Evolutionary conservation across 2,888 invertebrate species (phyloP).

Genomic region (Rhabditophanes sp.): DNA sequence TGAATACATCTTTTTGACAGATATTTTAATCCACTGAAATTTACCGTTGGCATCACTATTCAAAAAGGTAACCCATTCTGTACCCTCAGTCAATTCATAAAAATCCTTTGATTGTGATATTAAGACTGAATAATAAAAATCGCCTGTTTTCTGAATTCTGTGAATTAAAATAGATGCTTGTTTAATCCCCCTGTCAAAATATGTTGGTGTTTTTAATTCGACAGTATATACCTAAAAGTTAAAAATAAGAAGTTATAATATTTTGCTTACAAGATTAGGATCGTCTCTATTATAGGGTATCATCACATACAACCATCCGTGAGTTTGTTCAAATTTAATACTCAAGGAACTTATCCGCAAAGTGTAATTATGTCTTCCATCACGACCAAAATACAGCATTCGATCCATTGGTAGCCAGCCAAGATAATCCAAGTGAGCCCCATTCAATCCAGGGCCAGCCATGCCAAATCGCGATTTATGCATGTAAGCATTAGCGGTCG

Average conservation of each 20-base stretch:
- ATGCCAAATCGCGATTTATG: slow-evolving; percentile 25
- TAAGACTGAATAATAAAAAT: slow-evolving; percentile 28
- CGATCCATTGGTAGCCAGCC: slow-evolving; percentile 40
- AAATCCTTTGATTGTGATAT: slow-evolving; percentile 23
- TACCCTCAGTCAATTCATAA: slow-evolving; percentile 30
- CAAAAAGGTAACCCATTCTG: slow-evolving; percentile 35
- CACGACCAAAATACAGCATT: slow-evolving; percentile 32
- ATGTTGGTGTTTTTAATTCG: slow-evolving; percentile 29
- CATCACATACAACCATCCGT: slow-evolving; percentile 30
- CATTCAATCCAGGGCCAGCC: slow-evolving; percentile 37
- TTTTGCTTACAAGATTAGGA: no score
- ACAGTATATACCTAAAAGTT: slow-evolving; percentile 39
- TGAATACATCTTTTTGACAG: slow-evolving; percentile 13
- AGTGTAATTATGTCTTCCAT: slow-evolving; percentile 30
- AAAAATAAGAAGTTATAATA: no score
- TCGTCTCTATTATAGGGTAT: slow-evolving; percentile 36
- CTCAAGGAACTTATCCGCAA: slow-evolving; percentile 22
- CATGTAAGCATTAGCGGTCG: slow-evolving; percentile 39
- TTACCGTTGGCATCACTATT: slow-evolving; percentile 10
- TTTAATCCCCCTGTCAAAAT: slow-evolving; percentile 23
- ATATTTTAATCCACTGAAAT: slow-evolving; percentile 17
- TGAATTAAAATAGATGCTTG: slow-evolving; percentile 34
- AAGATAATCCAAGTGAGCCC: slow-evolving; percentile 38
- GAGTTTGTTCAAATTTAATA: slow-evolving; percentile 21
- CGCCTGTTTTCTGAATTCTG: slow-evolving; percentile 20